phyloP scores from a whole-genome alignment of 35 echinoderm and acorn worm genomes.

The Apostichopus japonicus region DNA sequence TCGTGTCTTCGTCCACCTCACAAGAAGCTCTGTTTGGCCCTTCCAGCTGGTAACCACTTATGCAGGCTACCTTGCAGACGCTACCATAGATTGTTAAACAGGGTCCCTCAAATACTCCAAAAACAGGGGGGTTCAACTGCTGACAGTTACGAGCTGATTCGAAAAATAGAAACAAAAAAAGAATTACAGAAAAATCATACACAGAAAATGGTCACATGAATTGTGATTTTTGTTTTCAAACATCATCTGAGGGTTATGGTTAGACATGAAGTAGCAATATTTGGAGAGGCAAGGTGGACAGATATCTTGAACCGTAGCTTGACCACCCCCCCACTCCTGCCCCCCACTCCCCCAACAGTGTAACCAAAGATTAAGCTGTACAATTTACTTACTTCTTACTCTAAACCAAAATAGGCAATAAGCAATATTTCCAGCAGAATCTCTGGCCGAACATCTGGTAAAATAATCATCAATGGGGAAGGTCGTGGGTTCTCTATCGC shows the following conservation, averaged over 20 bases:
- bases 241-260: no score
- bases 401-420: slow-evolving; percentile 24
- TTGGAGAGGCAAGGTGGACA: no score
- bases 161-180: not conserved
- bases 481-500: not conserved
- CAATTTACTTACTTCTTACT: not conserved
- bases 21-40: slow-evolving; percentile 40
- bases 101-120: slow-evolving; percentile 3
- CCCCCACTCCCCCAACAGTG: no score
- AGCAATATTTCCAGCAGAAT: slow-evolving; percentile 36
- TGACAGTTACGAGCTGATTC: slow-evolving; percentile 29
- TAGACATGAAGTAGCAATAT: no score
- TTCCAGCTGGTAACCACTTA: slow-evolving; percentile 42
- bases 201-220: no score
- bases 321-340: no score
- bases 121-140: slow-evolving; percentile 11
- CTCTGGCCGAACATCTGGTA: slow-evolving; percentile 37
- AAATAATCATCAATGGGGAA: slow-evolving; percentile 30
- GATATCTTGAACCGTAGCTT: no score
- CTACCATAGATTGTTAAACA: slow-evolving; percentile 40
- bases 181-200: not conserved
- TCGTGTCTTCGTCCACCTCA: slow-evolving; percentile 1
- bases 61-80: slow-evolving; percentile 14
- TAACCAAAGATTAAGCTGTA: no score
- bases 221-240: no score